Conservation (phyloP, 2,113 vertebrate genomes). For the Scortum barcoo region DNA sequence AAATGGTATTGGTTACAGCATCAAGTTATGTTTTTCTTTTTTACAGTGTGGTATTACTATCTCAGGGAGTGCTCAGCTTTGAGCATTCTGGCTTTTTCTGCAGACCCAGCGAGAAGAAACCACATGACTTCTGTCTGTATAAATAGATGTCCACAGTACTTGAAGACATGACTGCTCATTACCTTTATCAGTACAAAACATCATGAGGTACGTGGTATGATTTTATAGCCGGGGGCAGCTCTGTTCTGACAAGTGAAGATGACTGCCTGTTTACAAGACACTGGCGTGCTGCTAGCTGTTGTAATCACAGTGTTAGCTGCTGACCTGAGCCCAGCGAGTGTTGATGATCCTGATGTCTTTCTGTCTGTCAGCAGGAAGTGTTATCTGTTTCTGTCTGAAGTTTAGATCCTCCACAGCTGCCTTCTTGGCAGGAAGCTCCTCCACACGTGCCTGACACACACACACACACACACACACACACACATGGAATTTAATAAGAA, state of each 20-base stretch:
- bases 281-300: neutral
- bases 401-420: conserved; percentile 90
- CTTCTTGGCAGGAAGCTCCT: conserved; percentile 89
- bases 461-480: conserved; percentile 43
- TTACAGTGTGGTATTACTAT: no score
- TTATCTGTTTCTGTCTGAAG: conserved; percentile 85
- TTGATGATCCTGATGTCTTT: conserved; percentile 89
- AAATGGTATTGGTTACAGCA: no score
- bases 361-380: conserved; percentile 88
- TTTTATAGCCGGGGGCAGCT: neutral
- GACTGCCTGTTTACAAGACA: neutral
- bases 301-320: conserved; percentile 19
- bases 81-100: neutral
- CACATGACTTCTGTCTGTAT: neutral
- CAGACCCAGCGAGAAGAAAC: neutral
- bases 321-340: conserved; percentile 92
- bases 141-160: neutral
- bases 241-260: neutral
- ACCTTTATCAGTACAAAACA: neutral
- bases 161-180: neutral
- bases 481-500: conserved; percentile 30
- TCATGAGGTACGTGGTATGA: neutral
- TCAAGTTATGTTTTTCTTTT: no score
- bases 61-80: neutral
- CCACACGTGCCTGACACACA: conserved; percentile 86